Base-by-base conservation (phyloP, 1,140 invertebrate species). In the Drusus annulatus region DNA sequence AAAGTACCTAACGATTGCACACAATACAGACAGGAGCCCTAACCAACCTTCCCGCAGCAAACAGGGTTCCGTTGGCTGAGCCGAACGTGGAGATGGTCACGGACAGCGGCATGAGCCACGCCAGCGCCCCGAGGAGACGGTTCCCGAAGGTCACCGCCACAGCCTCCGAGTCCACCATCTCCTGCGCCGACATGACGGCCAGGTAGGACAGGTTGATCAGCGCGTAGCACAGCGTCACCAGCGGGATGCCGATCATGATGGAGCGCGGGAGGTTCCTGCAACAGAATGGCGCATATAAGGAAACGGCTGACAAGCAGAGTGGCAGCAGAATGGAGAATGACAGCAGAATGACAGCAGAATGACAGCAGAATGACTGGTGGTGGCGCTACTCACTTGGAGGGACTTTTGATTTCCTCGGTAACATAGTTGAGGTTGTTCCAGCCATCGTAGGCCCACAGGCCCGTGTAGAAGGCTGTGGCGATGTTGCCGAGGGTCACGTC, bases 351-450 rank as follows among this genome's bases (percentile, higher is more conserved):
- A n/a, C n/a, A n/a, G n/a, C n/a, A n/a, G n/a, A n/a, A n/a, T n/a
- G n/a, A n/a, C n/a, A n/a, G n/a, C n/a, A 56, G 6, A 21, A 6
- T 21, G 16, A 56, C 3, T 4, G 52, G n/a, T n/a, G 17, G 16
- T 28, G 62, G 16, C 15, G 8, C 16, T 74, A 87, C 91, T 91
- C 91, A 97, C 95, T 94, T 97, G 87, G 96, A 97, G 60, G 98
- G 98, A 88, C 99, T 97, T 88, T 99, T 97, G 81, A 99, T 96
- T 91, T 99, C 98, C 90, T 99, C 98, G 56, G 98, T 99, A 19
- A 99, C 98, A 91, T 99, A 99, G 90, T 99, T 99, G 62, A 99
- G 91, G 89, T 99, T 99, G 89, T 99, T 99, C 97, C 97, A 99
- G 83, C 98, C 98, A 88, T 99, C 98, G 89, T 99, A 99, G 23